These are phyloP conservation scores for Drosophila micromelanica DNA, from an alignment of 1,140 invertebrate species.

Conservation along the genomic window DNA sequence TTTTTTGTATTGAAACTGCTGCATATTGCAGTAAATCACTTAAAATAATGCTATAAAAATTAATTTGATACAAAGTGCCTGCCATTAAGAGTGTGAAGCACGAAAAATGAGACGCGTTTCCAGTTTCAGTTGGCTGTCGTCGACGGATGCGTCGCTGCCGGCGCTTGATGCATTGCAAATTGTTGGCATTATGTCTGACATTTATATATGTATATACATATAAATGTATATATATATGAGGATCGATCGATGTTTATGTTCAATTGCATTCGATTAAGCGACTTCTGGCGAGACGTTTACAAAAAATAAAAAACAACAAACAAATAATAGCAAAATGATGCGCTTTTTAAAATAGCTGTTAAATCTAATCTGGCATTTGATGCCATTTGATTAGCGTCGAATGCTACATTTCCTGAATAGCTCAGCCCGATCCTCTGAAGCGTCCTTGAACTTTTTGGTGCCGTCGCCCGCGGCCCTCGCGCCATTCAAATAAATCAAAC, in stretches of 20 bases:
- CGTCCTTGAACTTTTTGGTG: slow-evolving; percentile 54
- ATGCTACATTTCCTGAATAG: slow-evolving; percentile 22
- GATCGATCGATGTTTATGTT: slow-evolving; percentile 47
- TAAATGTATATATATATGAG: slow-evolving; percentile 1
- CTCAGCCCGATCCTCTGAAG: neutral
- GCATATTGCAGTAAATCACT: slow-evolving; percentile 51
- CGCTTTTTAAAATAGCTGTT: slow-evolving; percentile 45
- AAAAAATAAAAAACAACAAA: neutral
- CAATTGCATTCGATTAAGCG: slow-evolving; percentile 53
- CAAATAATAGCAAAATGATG: slow-evolving; percentile 6
- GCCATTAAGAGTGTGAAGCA: slow-evolving; percentile 50
- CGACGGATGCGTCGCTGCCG: slow-evolving; percentile 1
- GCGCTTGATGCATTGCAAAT: slow-evolving; percentile 67
- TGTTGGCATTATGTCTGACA: slow-evolving; percentile 69
- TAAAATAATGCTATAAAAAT: slow-evolving; percentile 65
- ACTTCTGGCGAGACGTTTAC: slow-evolving; percentile 15
- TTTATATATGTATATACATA: slow-evolving; percentile 29
- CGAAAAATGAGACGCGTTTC: slow-evolving; percentile 30
- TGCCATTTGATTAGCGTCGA: slow-evolving; percentile 57
- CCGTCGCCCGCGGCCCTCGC: slow-evolving; percentile 22
- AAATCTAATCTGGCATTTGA: slow-evolving; percentile 73
- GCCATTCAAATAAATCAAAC: slow-evolving; percentile 46
- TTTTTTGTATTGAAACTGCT: slow-evolving; percentile 19
- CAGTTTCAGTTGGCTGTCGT: slow-evolving; percentile 14
- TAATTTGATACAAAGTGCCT: slow-evolving; percentile 62